Conservation (phyloP, 2,113 vertebrate species). For the Isurus oxyrinchus region DNA sequence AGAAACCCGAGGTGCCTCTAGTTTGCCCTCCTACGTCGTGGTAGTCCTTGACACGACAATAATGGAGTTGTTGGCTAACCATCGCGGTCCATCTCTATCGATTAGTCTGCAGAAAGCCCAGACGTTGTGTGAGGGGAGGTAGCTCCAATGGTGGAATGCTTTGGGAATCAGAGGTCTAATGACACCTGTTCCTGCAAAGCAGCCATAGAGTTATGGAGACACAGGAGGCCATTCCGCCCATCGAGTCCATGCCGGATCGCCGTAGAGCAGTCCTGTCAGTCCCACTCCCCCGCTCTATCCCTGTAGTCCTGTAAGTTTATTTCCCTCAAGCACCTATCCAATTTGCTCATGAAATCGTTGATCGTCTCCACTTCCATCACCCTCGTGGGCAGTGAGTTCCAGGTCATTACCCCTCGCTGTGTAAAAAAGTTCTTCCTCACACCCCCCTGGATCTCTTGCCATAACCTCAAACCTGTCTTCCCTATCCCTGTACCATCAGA, state of each 20-base stretch:
- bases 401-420: too few relatives aligned
- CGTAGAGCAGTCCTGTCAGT: background rate
- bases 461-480: too few relatives aligned
- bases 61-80: background rate
- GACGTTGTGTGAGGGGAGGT: background rate
- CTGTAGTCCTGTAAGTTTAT: background rate
- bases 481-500: too few relatives aligned
- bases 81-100: background rate
- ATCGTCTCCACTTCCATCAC: too few relatives aligned
- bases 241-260: background rate
- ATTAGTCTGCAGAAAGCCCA: background rate
- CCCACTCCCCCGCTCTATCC: background rate
- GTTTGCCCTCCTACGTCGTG: background rate
- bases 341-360: too few relatives aligned
- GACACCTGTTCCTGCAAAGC: background rate
- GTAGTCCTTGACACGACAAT: background rate
- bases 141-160: background rate
- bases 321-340: background rate
- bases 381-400: too few relatives aligned
- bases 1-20: background rate
- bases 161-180: background rate
- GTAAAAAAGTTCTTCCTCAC: too few relatives aligned
- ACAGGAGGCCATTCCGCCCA: background rate
- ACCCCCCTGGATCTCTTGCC: too few relatives aligned
- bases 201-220: background rate